Conservation (phyloP, 1,140 invertebrate species). For the Glossosoma conforme region DNA sequence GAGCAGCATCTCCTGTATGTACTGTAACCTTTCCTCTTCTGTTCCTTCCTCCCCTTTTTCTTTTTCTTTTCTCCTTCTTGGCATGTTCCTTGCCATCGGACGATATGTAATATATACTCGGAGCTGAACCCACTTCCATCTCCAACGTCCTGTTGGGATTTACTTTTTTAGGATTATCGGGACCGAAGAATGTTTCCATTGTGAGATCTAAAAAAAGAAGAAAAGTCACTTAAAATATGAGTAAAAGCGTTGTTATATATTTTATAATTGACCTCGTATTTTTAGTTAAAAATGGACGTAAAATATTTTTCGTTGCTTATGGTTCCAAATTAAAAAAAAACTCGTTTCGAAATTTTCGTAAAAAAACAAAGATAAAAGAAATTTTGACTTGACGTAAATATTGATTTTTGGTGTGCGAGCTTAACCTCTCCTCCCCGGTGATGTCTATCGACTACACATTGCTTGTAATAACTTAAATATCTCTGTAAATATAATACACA, state of each 20-base stretch:
- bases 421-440: too few relatives aligned
- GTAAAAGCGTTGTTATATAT: neutral
- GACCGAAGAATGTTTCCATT: constrained; percentile 12
- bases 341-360: too few relatives aligned
- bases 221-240: neutral
- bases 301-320: too few relatives aligned
- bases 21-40: neutral
- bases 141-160: neutral
- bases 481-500: too few relatives aligned
- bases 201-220: constrained; percentile 3
- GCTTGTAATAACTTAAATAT: too few relatives aligned
- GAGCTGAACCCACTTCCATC: neutral
- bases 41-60: constrained; percentile 1
- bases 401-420: too few relatives aligned
- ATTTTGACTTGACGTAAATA: too few relatives aligned
- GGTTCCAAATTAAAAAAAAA: too few relatives aligned
- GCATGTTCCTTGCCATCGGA: constrained; percentile 8
- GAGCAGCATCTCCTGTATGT: neutral
- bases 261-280: neutral
- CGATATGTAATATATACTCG: constrained; percentile 4
- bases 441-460: too few relatives aligned
- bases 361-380: too few relatives aligned
- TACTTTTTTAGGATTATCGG: neutral
- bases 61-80: constrained; percentile 14
- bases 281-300: too few relatives aligned